Base-by-base conservation (phyloP, 2,888 invertebrate species). In the Arge pagana region DNA sequence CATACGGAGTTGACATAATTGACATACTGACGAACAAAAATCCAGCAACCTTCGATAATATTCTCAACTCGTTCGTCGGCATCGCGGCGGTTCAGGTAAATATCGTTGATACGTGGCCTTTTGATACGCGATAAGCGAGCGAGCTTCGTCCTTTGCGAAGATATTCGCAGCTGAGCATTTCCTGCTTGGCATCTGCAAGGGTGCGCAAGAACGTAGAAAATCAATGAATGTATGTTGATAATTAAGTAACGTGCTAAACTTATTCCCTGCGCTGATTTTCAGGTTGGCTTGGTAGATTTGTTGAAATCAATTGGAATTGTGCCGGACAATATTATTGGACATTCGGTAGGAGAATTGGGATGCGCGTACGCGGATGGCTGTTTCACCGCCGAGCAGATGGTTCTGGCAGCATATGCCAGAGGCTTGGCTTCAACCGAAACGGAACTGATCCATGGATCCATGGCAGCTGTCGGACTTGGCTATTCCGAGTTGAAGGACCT, bases 321-420 rank as follows among this genome's bases (percentile, higher is more conserved):
- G 41, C 87, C 90, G 7, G 89, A 90, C 73, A 85, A 85, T 23
- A 85, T 90, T 59, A 84, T 91, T 57, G 91, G 88, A 62, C 84
- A 86, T 74, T 83, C 83, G 10, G 26, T 52, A 0, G 95, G 95
- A 18, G 95, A 96, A 74, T 79, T 95, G 8, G 93, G 90, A 1
- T 95, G 95, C 76, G 93, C 90, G 0, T 96, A 96, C 79, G 93
- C 92, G 4, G 95, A 95, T 74, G 92, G 90, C 0, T 88, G 90
- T 59, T 82, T 95, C 62, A 90, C 90, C 0, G 85, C 88, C 0
- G 90, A 93, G 66, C 89, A 96, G 78, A 89, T 91, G 81, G 86
- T 96, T 53, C 76, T 93, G 6, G 83, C 88, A 0, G 89, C 95
- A 0, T 94, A 93, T 76, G 89, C 88, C 72, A 82, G 94, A 65